Evolutionary conservation across 2,797 vertebrate species (phyloP).

Genomic region (Ceryle rudis): DNA sequence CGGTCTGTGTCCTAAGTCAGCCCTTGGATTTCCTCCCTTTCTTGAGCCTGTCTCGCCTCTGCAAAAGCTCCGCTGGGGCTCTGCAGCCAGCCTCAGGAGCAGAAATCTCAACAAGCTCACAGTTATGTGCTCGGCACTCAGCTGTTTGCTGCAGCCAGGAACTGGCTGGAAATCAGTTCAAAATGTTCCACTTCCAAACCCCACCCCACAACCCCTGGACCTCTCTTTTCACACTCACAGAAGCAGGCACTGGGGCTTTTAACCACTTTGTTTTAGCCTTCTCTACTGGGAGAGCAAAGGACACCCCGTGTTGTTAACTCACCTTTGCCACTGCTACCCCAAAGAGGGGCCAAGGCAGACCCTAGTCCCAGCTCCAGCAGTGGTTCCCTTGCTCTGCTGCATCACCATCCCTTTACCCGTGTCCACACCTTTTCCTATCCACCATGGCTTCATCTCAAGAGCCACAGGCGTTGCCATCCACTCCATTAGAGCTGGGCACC

Average conservation of each 20-base stretch:
- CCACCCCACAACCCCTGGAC: slow-evolving; percentile 26
- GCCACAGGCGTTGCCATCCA: background rate
- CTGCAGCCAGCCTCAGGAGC: slow-evolving; percentile 25
- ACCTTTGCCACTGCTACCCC: background rate
- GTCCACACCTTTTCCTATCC: background rate
- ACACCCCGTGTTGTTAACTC: background rate
- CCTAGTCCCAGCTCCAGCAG: background rate
- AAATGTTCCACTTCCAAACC: slow-evolving; percentile 72
- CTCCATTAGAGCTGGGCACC: fast-evolving
- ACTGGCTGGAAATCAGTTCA: slow-evolving; percentile 71
- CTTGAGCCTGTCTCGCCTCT: slow-evolving; percentile 57
- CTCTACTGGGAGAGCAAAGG: background rate
- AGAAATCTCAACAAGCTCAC: slow-evolving; percentile 68
- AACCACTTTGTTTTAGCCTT: slow-evolving; percentile 2
- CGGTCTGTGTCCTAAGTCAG: slow-evolving; percentile 70
- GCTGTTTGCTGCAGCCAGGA: slow-evolving; percentile 57
- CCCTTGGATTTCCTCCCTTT: slow-evolving; percentile 72
- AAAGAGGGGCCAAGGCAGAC: background rate
- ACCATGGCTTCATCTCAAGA: fast-evolving
- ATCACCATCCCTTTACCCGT: background rate
- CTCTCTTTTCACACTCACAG: background rate
- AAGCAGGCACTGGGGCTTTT: background rate
- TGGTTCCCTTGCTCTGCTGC: background rate
- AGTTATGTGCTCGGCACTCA: slow-evolving; percentile 54
- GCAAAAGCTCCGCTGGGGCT: slow-evolving; percentile 33